Evolutionary conservation across 1,140 invertebrate genomes (phyloP), one percentile per base, ranked within the genome.

Genomic region (Anoplolepis gracilipes): DNA sequence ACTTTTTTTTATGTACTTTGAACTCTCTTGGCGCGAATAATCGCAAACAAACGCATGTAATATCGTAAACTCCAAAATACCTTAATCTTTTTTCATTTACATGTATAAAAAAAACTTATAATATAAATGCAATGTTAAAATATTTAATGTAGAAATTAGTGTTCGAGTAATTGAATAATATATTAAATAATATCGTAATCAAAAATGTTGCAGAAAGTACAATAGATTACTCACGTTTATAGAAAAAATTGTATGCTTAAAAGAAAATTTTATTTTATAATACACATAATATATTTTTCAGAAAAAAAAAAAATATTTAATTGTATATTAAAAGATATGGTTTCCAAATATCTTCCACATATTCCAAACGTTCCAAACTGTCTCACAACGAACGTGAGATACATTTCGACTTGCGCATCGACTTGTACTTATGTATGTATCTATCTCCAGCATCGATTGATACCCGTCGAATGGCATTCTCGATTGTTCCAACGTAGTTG

Each of bases 381-480:
- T 22, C 46, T 59, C 53, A 33, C 53, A 33, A n/a, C 7, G 25
- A n/a, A 16, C 67, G 65, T n/a, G 53, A 82, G 25, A 82, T 59
- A 28, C 67, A 30, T 76, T 22, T 49, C 72, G 81, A 46, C 70
- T 73, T 13, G 59, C 79, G 78, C 70, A 36, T 62, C 81, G 39
- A 62, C 46, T 84, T 30, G 72, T 33, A 65, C 72, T 78, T 64
- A 64, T 30, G 5, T 57, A n/a, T n/a, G n/a, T n/a, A n/a, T n/a
- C n/a, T n/a, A 22, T 7, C 36, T 46, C 11, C 65, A 25, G 55
- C 78, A 82, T 82, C 78, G 78, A 82, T 73, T 82, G 78, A 82
- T 82, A 73, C 36, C 78, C 78, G 78, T 73, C 78, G 78, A 81
- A 72, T 53, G 36, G 65, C 65, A 72, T 82, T 33, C 78, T 61